Conservation (phyloP, 2,113 vertebrate genomes). For the Albula goreensis region DNA sequence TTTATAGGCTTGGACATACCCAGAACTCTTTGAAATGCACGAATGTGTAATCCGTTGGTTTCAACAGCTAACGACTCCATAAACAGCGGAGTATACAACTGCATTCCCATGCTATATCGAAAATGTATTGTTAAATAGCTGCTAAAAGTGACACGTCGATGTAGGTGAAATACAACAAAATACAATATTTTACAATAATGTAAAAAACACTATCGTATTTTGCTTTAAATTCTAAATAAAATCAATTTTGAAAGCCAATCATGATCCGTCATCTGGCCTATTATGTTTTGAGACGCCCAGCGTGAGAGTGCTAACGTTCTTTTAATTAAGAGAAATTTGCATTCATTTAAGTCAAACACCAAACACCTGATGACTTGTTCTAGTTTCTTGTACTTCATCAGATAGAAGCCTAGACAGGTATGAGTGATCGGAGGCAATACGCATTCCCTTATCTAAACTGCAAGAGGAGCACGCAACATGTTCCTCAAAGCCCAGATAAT, state of each 20-base stretch:
- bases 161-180: neutral
- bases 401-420: slow-evolving; percentile 39
- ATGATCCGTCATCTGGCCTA: neutral
- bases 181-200: neutral
- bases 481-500: neutral
- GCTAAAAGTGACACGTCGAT: neutral
- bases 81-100: slow-evolving; percentile 10
- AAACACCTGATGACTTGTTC: slow-evolving; percentile 50
- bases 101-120: neutral
- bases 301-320: slow-evolving; percentile 35
- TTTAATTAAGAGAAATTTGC: slow-evolving; percentile 61
- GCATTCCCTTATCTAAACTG: neutral
- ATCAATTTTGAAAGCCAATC: neutral
- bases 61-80: slow-evolving; percentile 37
- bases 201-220: neutral
- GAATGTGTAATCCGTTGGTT: slow-evolving; percentile 41
- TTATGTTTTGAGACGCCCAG: slow-evolving; percentile 24
- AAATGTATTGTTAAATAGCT: neutral
- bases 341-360: slow-evolving; percentile 58
- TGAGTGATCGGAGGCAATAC: neutral
- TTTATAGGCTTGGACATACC: slow-evolving; percentile 51
- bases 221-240: neutral
- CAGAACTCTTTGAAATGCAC: slow-evolving; percentile 43
- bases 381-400: slow-evolving; percentile 50
- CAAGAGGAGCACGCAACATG: neutral